phyloP scores from a whole-genome alignment of 1,140 invertebrate species.

The Macrosteles quadrilineatus region DNA sequence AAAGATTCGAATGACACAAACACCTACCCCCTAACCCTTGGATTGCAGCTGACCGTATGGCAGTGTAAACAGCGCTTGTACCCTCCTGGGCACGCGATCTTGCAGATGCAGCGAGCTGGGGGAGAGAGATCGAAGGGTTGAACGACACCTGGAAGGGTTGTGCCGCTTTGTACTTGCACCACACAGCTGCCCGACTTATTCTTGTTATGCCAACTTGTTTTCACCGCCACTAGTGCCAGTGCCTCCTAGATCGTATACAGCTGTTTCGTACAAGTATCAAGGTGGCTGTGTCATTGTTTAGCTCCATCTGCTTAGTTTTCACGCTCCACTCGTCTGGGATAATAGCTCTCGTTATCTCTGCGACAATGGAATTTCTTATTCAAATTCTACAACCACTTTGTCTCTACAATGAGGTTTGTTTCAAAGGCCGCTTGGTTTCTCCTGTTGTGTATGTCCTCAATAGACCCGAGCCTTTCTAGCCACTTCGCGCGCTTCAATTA shows the following conservation, averaged over 20 bases:
- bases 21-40: background rate
- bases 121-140: background rate
- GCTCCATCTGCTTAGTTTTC: slow-evolving; percentile 18
- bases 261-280: background rate
- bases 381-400: slow-evolving; percentile 23
- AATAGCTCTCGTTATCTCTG: slow-evolving; percentile 14
- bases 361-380: slow-evolving; percentile 26
- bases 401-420: slow-evolving; percentile 7
- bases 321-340: slow-evolving; percentile 12
- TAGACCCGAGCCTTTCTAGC: too few species aligned
- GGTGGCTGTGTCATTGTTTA: slow-evolving; percentile 4
- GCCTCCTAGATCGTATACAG: background rate
- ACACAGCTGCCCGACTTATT: slow-evolving; percentile 15
- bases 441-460: too few species aligned
- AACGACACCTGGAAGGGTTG: slow-evolving; percentile 16
- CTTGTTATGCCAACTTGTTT: slow-evolving; percentile 19
- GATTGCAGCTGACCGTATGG: background rate
- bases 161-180: background rate
- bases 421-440: background rate
- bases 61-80: slow-evolving; percentile 1
- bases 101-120: background rate
- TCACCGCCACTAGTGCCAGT: background rate
- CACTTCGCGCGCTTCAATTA: too few species aligned
- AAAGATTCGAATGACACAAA: slow-evolving; percentile 9
- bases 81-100: background rate